Evolutionary conservation across 2,113 vertebrate species (phyloP).

Genomic region (Leucopternis melanops): DNA sequence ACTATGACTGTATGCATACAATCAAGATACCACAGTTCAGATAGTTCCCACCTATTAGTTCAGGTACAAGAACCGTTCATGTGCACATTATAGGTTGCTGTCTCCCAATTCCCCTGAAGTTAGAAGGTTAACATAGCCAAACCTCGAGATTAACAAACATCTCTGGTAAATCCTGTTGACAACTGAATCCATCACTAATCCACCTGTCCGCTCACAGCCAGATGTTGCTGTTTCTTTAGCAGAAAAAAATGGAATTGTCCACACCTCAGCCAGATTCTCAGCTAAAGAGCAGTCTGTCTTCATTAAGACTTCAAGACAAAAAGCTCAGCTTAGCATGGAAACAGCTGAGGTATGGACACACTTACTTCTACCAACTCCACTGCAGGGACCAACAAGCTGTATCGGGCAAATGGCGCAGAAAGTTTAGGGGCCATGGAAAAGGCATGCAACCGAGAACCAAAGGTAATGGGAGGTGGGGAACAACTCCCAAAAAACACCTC

Average conservation of each 20-base stretch:
- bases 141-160: neutral
- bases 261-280: neutral
- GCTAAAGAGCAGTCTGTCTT: neutral
- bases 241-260: neutral
- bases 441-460: neutral
- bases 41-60: neutral
- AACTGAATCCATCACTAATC: conserved; percentile 6
- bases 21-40: neutral
- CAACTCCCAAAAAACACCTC: neutral
- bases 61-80: neutral
- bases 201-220: neutral
- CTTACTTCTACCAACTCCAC: neutral
- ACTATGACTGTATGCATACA: neutral
- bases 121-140: neutral
- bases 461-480: neutral
- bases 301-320: neutral
- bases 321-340: neutral
- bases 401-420: neutral
- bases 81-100: neutral
- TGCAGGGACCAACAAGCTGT: neutral
- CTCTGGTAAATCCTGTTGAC: conserved; percentile 12
- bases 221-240: neutral
- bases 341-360: neutral
- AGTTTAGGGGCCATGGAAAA: neutral
- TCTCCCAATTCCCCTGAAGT: neutral